phyloP scores from a whole-genome alignment of 1,140 invertebrate genomes.

The Yoshiicerus persimilis region DNA sequence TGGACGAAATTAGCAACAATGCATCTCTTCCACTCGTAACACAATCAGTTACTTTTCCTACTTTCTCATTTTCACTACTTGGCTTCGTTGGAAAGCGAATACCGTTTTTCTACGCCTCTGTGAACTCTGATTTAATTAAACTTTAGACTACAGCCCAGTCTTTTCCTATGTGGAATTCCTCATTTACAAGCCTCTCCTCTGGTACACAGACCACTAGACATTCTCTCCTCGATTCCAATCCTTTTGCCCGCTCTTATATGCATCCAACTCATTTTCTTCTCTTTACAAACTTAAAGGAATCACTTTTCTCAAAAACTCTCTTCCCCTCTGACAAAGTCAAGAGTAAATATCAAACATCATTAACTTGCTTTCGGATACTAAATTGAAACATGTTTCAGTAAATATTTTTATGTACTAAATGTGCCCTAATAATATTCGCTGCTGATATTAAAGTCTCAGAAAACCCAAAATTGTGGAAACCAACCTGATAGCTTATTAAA shows the following conservation, averaged over 20 bases:
- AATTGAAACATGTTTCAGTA: too few relatives aligned
- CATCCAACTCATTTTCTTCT: not conserved
- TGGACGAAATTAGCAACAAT: not conserved
- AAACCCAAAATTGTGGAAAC: too few relatives aligned
- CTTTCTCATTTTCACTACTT: not conserved
- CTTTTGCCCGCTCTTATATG: too few relatives aligned
- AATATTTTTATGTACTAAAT: too few relatives aligned
- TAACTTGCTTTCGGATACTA: too few relatives aligned
- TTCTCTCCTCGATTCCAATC: not conserved
- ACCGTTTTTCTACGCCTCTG: not conserved
- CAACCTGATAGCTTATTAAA: too few relatives aligned
- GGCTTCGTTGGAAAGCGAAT: not conserved
- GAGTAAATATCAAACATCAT: too few relatives aligned
- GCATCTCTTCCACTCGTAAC: not conserved
- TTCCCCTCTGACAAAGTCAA: too few relatives aligned
- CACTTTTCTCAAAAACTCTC: too few relatives aligned
- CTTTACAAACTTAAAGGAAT: too few relatives aligned
- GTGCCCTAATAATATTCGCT: too few relatives aligned
- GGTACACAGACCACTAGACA: not conserved
- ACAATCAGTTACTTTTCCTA: not conserved
- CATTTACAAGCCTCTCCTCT: not conserved
- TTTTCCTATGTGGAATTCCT: not conserved
- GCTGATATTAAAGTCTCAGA: too few relatives aligned
- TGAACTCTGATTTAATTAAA: constrained; percentile 12
- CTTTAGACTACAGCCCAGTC: not conserved